Evolutionary conservation across 2,888 invertebrate genomes (phyloP), one percentile per base, ranked within the genome.

Genomic region (Drosophila affinis): DNA sequence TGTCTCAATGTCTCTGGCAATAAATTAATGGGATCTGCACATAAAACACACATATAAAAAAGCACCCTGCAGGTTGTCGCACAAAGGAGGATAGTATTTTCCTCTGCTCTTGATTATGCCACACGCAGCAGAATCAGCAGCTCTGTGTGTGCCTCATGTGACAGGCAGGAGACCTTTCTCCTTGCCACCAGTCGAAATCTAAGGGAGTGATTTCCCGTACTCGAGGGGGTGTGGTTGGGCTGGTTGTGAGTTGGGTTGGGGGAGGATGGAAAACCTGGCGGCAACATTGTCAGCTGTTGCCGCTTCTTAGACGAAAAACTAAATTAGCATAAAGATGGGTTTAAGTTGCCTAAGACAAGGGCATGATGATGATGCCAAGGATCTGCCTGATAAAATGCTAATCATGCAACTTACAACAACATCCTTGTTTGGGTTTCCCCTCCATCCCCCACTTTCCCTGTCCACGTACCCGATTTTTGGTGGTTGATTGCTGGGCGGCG

Each of bases 21-120:
- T 87, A 87, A 87, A 87, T 87, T 87, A 87, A 87, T 87, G 87
- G 81, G 79, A 72, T 72, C 65, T 85, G 80, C 78, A 81, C 78
- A 64, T 57, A 67, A 57, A 65, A 67, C 7, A 39, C 39, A 6
- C 14, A 65, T 79, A 87, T 79, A 24, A 87, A 88, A 87, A 84
- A 74, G 79, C 76, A 76, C 77, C 76, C 76, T 75, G 76, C 76
- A 58, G 75, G 47, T 72, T 45, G 61, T 47, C 4, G 12, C 4
- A 34, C 34, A 34, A 34, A 12, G 34, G 34, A 34, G 34, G 0
- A 18, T 5, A 14, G 34, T 39, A n/a, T 39, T 55, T 64, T 70
- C 64, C 61, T 58, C 60, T 58, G 56, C 45, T 72, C 76, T 72
- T 72, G 69, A 79, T 78, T 78, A 77, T 80, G 83, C 86, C 81